Base-by-base conservation (phyloP, 2,113 vertebrate genomes). In the Channa maculata region DNA sequence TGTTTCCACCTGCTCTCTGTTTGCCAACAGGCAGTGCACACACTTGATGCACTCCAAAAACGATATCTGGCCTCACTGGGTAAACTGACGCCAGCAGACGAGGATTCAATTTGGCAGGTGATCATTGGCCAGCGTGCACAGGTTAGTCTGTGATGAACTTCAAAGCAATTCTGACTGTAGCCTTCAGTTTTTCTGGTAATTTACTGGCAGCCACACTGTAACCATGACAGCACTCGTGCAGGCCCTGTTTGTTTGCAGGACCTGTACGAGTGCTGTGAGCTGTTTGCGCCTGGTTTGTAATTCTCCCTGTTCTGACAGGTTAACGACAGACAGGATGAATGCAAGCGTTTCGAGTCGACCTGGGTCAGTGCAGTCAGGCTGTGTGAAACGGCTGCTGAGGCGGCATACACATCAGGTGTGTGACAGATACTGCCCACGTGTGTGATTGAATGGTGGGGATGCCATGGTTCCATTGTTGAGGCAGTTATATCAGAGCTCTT, bases 41-140 rank as follows among this genome's bases (percentile, higher is more conserved):
- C 93, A 38, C 92, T 94, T 54, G 79, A 94, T 33, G 82, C 90
- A 38, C 88, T 95, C 38, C 94, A 95, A 74, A 93, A 59, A 66
- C 86, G 82, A 11, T 94, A 95, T 78, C 68, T 94, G 61, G 64
- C 71, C 6, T 91, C 93, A 9, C 61, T 94, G 34, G 94, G 90
- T 50, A 94, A 92, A 66, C 83, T 94, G 12, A 89, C 80, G 33
- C 64, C 86, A 50, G 73, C 83, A 37, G 89, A 95, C 39, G 94
- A 95, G 76, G 92, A 94, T 49, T 70, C 85, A 8, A 81, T 95
- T 75, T 95, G 94, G 94, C 94, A 94, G 85, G 90, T 95, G 79
- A 94, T 95, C 80, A 92, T 95, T 75, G 64, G 89, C 48, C 93
- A 94, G 83, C 89, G 94, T 61, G 90, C 89, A 15, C 59, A 92